phyloP scores from a whole-genome alignment of 2,888 invertebrate species.

The Pseudeuparius sepicola region DNA sequence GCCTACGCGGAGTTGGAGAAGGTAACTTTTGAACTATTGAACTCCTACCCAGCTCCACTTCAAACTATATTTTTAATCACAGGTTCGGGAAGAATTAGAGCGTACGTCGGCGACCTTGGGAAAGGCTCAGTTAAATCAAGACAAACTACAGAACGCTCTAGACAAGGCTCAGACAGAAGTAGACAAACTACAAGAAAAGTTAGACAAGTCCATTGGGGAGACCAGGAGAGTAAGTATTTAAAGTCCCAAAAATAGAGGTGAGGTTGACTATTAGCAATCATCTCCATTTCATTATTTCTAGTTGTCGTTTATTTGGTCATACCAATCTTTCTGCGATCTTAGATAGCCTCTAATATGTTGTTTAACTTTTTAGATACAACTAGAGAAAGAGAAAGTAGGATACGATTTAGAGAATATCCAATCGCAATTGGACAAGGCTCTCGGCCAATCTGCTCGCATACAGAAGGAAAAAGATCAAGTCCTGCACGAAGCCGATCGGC shows the following conservation, averaged over 20 bases:
- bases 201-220: slow-evolving; percentile 75
- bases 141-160: slow-evolving; percentile 78
- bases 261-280: too few relatives aligned
- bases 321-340: too few relatives aligned
- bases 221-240: slow-evolving; percentile 63
- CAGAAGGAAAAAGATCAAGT: slow-evolving; percentile 85
- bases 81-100: slow-evolving; percentile 64
- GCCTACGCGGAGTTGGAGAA: slow-evolving; percentile 79
- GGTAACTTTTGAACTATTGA: slow-evolving; percentile 33
- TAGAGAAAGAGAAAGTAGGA: slow-evolving; percentile 82
- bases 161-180: slow-evolving; percentile 86
- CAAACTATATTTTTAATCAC: too few relatives aligned
- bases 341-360: neutral
- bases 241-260: too few relatives aligned
- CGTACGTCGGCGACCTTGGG: slow-evolving; percentile 81
- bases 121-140: slow-evolving; percentile 84
- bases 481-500: slow-evolving; percentile 73
- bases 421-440: slow-evolving; percentile 82
- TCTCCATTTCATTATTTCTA: neutral
- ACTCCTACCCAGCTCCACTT: too few relatives aligned
- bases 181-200: slow-evolving; percentile 79
- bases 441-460: slow-evolving; percentile 75
- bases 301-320: too few relatives aligned
- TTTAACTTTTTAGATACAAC: slow-evolving; percentile 54
- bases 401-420: slow-evolving; percentile 88